Evolutionary conservation across 2,797 vertebrate genomes (phyloP).

Genomic region (Paguma larvata): DNA sequence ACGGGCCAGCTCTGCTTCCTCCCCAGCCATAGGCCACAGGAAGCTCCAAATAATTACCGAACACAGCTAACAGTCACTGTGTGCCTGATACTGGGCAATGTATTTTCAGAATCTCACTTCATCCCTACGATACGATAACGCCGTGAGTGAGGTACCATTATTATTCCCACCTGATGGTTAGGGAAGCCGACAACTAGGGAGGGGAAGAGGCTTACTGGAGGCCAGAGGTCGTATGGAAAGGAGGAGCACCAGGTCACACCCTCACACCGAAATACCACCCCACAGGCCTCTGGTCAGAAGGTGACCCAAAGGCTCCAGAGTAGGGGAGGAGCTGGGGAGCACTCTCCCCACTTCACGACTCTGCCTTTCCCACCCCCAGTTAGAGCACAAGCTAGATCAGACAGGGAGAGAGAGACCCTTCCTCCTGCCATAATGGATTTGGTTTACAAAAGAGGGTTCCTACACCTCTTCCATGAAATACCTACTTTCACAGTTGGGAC

Average conservation of each 20-base stretch:
- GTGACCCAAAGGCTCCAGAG: neutral
- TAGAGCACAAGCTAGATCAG: neutral
- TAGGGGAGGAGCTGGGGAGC: neutral
- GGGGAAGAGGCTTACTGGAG: neutral
- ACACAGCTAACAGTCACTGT: neutral
- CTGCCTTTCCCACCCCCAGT: neutral
- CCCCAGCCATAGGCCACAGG: neutral
- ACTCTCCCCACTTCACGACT: neutral
- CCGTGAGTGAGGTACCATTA: neutral
- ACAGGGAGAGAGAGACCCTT: neutral
- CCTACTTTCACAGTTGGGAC: neutral
- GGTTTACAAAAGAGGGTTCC: neutral
- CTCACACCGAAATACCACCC: no score
- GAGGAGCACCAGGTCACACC: neutral
- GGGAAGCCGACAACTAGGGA: neutral
- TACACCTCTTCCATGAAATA: accelerated
- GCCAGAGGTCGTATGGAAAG: neutral
- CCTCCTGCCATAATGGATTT: neutral
- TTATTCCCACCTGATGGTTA: neutral
- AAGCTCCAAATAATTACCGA: neutral
- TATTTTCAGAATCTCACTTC: neutral
- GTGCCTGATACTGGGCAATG: neutral
- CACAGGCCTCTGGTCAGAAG: neutral
- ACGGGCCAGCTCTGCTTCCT: neutral
- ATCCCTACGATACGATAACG: neutral